These are phyloP conservation scores for Cryptus armator DNA, from an alignment of 2,888 invertebrate genomes.

Conservation along the genomic window DNA sequence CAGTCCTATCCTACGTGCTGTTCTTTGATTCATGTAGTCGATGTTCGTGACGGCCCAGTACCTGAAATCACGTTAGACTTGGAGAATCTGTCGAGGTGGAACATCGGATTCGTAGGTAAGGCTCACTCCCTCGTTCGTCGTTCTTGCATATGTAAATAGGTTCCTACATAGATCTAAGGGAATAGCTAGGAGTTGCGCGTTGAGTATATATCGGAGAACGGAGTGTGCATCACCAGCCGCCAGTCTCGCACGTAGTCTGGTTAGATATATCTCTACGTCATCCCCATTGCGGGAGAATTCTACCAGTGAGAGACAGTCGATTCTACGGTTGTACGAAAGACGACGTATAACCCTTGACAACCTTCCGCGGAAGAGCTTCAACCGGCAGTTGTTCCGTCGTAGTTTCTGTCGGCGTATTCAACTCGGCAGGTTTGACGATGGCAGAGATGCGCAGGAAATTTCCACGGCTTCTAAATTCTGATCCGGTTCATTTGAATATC, in stretches of 20 bases:
- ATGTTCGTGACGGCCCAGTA: constrained; percentile 97
- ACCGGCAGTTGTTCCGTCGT: background rate
- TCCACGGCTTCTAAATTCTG: constrained; percentile 48
- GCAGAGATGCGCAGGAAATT: constrained; percentile 35
- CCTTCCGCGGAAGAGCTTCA: background rate
- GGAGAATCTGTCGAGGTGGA: background rate
- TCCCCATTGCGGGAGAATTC: background rate
- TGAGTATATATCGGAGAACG: background rate
- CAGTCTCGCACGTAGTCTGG: background rate
- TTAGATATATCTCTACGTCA: background rate
- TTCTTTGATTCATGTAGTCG: constrained; percentile 94
- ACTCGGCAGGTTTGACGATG: constrained; percentile 25
- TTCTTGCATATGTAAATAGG: constrained; percentile 12
- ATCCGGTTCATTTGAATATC: constrained; percentile 64
- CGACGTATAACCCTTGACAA: constrained; percentile 6
- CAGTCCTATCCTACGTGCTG: constrained; percentile 90
- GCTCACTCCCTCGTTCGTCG: background rate
- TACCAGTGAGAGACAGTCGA: constrained; percentile 4
- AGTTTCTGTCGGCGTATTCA: background rate
- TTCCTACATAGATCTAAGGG: background rate
- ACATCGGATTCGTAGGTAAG: background rate
- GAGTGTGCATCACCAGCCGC: background rate
- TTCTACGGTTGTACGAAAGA: constrained; percentile 5
- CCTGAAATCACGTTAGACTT: constrained; percentile 83
- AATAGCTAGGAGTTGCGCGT: constrained; percentile 2